Conservation (phyloP, 2,113 vertebrate species). For the Oxyura jamaicensis region DNA sequence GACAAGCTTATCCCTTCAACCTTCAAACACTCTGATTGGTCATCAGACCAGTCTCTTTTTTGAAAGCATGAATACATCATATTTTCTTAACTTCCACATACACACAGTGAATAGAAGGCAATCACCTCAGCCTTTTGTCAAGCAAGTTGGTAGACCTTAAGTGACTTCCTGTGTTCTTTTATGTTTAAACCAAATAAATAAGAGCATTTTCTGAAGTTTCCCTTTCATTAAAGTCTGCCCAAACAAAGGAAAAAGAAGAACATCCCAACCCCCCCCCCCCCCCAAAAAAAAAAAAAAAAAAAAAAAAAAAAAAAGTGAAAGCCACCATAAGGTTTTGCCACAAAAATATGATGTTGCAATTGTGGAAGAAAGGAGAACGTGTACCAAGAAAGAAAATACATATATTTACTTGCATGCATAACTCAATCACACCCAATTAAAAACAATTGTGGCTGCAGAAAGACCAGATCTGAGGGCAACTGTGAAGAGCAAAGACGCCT, state of each 20-base stretch:
- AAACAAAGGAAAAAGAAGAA: not conserved
- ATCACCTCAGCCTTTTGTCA: not conserved
- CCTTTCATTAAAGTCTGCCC: not conserved
- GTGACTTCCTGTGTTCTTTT: not conserved
- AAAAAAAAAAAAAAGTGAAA: not conserved
- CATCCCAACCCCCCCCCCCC: too few relatives aligned
- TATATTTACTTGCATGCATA: not conserved
- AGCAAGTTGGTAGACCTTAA: not conserved
- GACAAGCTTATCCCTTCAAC: not conserved
- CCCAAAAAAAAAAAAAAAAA: not conserved
- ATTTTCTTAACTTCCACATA: not conserved
- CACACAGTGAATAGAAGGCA: not conserved
- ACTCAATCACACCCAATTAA: not conserved
- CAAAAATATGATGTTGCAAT: not conserved
- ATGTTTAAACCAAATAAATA: not conserved
- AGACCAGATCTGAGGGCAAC: not conserved
- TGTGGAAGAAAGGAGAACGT: not conserved
- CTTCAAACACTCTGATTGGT: not conserved
- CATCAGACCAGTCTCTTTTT: not conserved
- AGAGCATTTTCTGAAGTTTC: not conserved
- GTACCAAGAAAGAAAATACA: not conserved
- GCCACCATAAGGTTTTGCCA: not conserved
- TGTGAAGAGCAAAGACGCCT: not conserved
- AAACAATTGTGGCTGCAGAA: not conserved
- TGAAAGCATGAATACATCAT: not conserved